Evolutionary conservation across 2,888 invertebrate species (phyloP).

Genomic region (Ornithoptera priamus): DNA sequence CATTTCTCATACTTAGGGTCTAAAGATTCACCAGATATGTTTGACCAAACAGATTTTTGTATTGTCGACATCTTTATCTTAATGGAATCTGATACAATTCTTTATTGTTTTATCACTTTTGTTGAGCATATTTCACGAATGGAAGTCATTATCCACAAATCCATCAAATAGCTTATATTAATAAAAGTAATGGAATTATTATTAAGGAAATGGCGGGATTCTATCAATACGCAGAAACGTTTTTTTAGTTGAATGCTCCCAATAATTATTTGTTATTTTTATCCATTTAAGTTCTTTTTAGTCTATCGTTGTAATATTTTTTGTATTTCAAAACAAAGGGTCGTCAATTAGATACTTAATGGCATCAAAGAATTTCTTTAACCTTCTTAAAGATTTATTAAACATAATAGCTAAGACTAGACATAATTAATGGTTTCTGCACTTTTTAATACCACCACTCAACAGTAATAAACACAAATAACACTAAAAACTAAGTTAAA

Average conservation of each 20-base stretch:
- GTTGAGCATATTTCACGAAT: conserved; percentile 42
- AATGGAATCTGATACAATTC: conserved; percentile 53
- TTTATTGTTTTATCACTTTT: conserved; percentile 39
- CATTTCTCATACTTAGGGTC: conserved; percentile 71
- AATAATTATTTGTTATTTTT: not conserved
- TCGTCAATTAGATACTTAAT: conserved; percentile 66
- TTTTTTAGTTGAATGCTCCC: not conserved
- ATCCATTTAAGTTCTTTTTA: not conserved
- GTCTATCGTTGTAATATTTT: conserved; percentile 44
- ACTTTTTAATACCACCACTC: conserved; percentile 49
- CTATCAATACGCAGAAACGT: conserved; percentile 7
- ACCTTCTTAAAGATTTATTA: conserved; percentile 56
- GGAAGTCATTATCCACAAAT: conserved; percentile 53
- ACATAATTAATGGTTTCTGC: conserved; percentile 58
- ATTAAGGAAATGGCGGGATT: conserved; percentile 36
- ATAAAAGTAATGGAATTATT: conserved; percentile 32
- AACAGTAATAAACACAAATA: conserved; percentile 68
- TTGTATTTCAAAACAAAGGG: conserved; percentile 65
- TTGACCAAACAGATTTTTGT: conserved; percentile 56
- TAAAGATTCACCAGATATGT: conserved; percentile 46
- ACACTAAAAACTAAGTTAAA: conserved; percentile 71
- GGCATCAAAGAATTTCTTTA: conserved; percentile 64
- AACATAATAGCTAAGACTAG: conserved; percentile 64
- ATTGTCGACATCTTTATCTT: conserved; percentile 61
- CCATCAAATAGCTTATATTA: conserved; percentile 32